Evolutionary conservation across 2,797 vertebrate species (phyloP).

Genomic region (Cuculus canorus): DNA sequence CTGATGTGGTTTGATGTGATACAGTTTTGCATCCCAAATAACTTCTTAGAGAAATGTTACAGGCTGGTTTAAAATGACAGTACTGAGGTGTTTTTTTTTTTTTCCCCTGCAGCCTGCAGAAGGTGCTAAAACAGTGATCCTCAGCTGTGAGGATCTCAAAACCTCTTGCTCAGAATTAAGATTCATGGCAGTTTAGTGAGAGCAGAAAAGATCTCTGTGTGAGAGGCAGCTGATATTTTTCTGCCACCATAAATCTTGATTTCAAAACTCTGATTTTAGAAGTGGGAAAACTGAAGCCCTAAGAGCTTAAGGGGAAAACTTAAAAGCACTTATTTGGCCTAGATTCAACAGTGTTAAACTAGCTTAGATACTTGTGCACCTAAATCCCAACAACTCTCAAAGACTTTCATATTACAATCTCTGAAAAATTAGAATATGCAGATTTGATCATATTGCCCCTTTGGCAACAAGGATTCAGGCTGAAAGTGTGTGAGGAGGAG

Average conservation of each 20-base stretch:
- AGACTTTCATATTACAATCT: conserved; percentile 51
- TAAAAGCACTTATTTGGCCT: conserved; percentile 72
- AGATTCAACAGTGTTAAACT: conserved; percentile 63
- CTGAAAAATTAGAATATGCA: conserved; percentile 62
- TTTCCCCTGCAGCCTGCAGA: conserved; percentile 53
- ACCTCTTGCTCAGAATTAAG: conserved; percentile 68
- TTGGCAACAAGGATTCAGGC: conserved; percentile 45
- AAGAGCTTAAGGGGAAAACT: conserved; percentile 67
- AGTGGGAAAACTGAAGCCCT: conserved; percentile 66
- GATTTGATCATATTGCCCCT: conserved; percentile 66
- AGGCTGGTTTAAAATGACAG: conserved; percentile 50
- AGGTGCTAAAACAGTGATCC: conserved; percentile 67
- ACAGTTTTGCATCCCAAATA: conserved; percentile 32
- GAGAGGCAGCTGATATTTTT: conserved; percentile 70
- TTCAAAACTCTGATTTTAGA: conserved; percentile 67
- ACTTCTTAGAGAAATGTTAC: conserved; percentile 29
- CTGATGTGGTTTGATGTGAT: conserved; percentile 15
- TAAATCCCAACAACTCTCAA: conserved; percentile 53
- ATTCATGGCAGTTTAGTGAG: conserved; percentile 57
- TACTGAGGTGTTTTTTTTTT: background rate
- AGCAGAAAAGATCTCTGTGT: conserved; percentile 58
- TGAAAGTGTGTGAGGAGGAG: conserved; percentile 41
- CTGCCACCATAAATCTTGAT: conserved; percentile 65
- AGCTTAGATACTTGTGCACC: conserved; percentile 42
- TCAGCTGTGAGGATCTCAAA: conserved; percentile 68